Base-by-base conservation (phyloP, 2,113 vertebrate genomes). In the Myotis yumanensis region DNA sequence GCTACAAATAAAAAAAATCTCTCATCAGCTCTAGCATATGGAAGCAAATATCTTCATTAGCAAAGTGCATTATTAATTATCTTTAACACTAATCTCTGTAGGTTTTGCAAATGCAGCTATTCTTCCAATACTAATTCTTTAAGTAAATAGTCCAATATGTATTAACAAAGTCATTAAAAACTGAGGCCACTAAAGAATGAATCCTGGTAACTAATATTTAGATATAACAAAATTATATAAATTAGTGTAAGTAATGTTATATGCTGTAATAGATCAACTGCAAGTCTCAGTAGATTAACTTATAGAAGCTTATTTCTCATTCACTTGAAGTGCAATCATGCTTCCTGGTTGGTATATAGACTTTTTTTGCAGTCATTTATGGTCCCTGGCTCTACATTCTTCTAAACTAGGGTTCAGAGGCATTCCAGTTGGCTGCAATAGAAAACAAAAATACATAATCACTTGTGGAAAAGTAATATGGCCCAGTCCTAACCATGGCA, bases 1-100 rank as follows among this genome's bases (percentile, higher is more conserved):
- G 35, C 64, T 91, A 64, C 30, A 91, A 75, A 52, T 40, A 84
- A 81, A 90, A 90, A 32, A 88, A 87, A 80, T 40, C 7, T 69
- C 32, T 23, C 40, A 64, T 91, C 48, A 69, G 11, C 4, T 23
- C 11, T 91, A 79, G 23, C 35, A 69, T 69, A 71, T 54, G 43
- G 57, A 69, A 85, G 66, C 17, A 93, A 73, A 54, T 62, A 25
- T 95, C 23, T 59, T 71, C 40, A 88, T 68, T 72, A 35, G 35
- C 57, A 64, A 91, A 76, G 37, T 72, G 0, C 17, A 52, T 37
- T 94, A 10, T 3, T 59, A 89, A 77, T 35, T 59, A 32, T 52
- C 4, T 62, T 54, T 64, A 80, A 90, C 7, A 51, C 25, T 43
- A 88, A 75, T 46, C 5, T 80, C 69, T 88, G 25, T 35, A 64